A percentile compares a stretch with the other conserved stretches of the same genome.
phyloP scores from a whole-genome alignment of 2,113 vertebrate species.

The Zapus hudsonius region DNA sequence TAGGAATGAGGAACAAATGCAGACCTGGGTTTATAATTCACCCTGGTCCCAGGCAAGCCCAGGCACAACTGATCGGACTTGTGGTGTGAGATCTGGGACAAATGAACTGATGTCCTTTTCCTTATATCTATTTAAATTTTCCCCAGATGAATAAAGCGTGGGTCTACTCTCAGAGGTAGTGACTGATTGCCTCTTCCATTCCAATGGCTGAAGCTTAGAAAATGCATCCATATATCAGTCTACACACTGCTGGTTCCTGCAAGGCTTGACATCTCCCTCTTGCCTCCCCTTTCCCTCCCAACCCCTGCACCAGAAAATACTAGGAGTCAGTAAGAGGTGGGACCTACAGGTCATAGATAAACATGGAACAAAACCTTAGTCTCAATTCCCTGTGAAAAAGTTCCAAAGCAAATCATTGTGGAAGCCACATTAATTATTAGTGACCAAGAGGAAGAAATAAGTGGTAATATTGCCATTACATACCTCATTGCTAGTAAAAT shows the following conservation, averaged over 20 bases:
- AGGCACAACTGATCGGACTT: not conserved
- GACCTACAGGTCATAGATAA: not conserved
- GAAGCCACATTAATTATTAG: not conserved
- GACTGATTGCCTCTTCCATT: not conserved
- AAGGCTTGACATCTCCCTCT: not conserved
- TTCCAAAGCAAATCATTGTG: too few relatives aligned
- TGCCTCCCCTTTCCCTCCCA: not conserved
- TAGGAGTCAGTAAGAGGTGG: not conserved
- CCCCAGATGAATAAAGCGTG: not conserved
- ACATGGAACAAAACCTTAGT: not conserved
- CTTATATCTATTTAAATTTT: slow-evolving; percentile 42
- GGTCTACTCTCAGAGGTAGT: not conserved
- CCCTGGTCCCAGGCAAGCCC: slow-evolving; percentile 12
- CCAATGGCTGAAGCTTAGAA: not conserved
- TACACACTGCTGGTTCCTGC: not conserved
- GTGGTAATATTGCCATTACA: not conserved
- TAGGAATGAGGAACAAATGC: not conserved
- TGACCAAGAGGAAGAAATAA: not conserved
- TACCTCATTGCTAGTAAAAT: not conserved
- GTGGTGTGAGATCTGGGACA: not conserved
- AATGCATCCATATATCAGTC: rapidly evolving
- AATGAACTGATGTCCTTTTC: not conserved
- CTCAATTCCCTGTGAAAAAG: not conserved
- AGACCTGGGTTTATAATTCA: slow-evolving; percentile 49
- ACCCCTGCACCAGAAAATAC: not conserved